Conservation (phyloP, 2,113 vertebrate species). For the Rattus norvegicus region DNA sequence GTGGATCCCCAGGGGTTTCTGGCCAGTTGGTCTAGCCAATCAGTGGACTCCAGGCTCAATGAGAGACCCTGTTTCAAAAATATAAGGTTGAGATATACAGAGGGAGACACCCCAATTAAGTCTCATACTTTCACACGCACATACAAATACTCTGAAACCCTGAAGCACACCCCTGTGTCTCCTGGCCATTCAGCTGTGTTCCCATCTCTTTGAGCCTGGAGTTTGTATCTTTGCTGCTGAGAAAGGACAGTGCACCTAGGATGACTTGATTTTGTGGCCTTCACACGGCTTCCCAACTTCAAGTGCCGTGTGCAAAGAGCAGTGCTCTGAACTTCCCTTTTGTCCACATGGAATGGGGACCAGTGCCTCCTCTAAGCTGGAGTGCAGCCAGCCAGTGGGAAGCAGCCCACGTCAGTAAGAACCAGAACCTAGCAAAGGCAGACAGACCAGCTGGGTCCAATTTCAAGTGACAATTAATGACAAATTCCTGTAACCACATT, state of each 20-base stretch:
- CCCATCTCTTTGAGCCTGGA: not conserved
- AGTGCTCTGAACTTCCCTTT: slow-evolving; percentile 59
- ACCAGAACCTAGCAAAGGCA: slow-evolving; percentile 67
- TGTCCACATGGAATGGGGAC: slow-evolving; percentile 62
- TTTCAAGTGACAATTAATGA: slow-evolving; percentile 86
- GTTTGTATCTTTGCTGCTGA: not conserved
- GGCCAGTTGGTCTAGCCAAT: not conserved
- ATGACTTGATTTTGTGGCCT: not conserved
- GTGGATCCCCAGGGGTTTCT: not conserved
- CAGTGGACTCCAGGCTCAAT: not conserved
- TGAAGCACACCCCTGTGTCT: not conserved
- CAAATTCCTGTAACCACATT: slow-evolving; percentile 85
- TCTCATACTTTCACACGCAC: not conserved
- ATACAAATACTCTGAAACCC: not conserved
- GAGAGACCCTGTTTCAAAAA: not conserved
- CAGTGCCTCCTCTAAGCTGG: not conserved
- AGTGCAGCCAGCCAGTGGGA: slow-evolving; percentile 64
- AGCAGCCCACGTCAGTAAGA: slow-evolving; percentile 63
- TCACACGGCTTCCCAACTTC: not conserved
- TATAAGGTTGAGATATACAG: not conserved
- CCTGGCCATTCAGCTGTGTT: too few species aligned
- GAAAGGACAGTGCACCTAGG: not conserved
- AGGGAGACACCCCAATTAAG: not conserved
- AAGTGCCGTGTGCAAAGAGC: not conserved
- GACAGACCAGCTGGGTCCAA: slow-evolving; percentile 80